A percentile compares a stretch with the other conserved stretches of the same genome.
Conservation (phyloP, 30 jellyfish, hydroid and myxozoan genomes). For the Cassiopea xamachana region DNA sequence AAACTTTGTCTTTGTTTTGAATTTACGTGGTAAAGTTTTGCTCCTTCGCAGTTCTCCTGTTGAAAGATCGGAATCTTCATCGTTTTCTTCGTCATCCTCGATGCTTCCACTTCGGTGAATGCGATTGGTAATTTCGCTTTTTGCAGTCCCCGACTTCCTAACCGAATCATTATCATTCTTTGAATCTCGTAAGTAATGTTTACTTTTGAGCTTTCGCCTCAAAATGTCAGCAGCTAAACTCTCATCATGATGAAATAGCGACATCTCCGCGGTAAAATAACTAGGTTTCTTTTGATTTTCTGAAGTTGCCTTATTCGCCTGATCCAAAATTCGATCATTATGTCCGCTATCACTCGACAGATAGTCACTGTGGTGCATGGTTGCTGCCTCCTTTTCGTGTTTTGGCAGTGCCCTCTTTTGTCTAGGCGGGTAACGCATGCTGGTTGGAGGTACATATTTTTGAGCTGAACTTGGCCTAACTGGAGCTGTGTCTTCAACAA, state of each 20-base stretch:
- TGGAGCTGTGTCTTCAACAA: conserved; percentile 11
- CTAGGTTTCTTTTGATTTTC: conserved; percentile 52
- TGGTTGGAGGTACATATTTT: conserved; percentile 71
- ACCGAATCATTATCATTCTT: conserved; percentile 60
- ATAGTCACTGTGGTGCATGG: conserved; percentile 32
- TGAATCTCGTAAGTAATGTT: conserved; percentile 21
- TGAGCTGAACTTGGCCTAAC: conserved; percentile 19
- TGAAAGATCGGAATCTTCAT: conserved; percentile 66
- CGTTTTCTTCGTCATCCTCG: conserved; percentile 68
- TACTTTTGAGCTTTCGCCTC: conserved; percentile 46
- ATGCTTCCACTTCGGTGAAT: conserved; percentile 66
- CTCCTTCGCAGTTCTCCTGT: conserved; percentile 57
- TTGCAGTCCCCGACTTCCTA: conserved; percentile 35
- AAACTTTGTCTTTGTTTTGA: conserved; percentile 32
- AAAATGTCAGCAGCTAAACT: conserved; percentile 48
- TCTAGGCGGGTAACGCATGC: conserved; percentile 77
- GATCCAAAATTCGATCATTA: not conserved
- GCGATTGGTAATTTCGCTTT: conserved; percentile 17
- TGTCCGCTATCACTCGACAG: conserved; percentile 43
- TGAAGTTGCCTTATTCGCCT: not conserved
- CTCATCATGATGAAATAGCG: conserved; percentile 54
- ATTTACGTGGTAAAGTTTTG: conserved; percentile 54
- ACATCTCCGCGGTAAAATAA: conserved; percentile 69
- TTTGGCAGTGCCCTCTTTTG: conserved; percentile 9
- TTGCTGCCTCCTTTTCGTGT: not conserved